Base-by-base conservation (phyloP, 2,888 invertebrate genomes). In the Girardia tigrina region DNA sequence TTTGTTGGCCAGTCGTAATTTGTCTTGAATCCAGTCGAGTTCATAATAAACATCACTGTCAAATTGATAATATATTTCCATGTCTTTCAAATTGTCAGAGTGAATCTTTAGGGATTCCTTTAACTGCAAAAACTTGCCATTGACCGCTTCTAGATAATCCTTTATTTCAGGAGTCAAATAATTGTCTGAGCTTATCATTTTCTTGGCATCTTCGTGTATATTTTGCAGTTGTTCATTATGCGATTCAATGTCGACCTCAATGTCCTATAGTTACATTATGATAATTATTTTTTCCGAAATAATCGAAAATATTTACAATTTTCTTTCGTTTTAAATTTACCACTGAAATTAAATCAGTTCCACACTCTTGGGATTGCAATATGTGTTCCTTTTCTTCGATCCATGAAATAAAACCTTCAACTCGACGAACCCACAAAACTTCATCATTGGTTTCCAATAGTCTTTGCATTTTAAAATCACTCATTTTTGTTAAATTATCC, bases 381-480 rank as follows among this genome's bases (percentile, higher is more conserved):
- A 90, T 90, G 20, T 87, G 86, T 84, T 92, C 92, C 0, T 90
- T 87, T 76, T 94, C 94, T 80, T 92, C 92, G 84, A 94, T 89
- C 94, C 95, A 97, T 16, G 88, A 87, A 80, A 91, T 90, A 82
- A 95, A 90, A 85, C 97, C 95, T 80, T 94, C 94, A 75, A 95
- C 85, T 0, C 90, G 90, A 4, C 94, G 88, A 79, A 92, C 94
- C 71, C 91, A 87, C 16, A 93, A 84, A 0, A 93, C 94, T 84
- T 83, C 82, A 79, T 84, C 91, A 84, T 93, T 91, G 0, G 94
- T 93, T 82, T 94, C 92, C 79, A 90, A 89, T 0, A 95, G 86
- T 2, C 93, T 88, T 78, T 90, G 90, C 76, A 90, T 89, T 80
- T 95, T 94, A 14, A 90, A 86, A 77, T 89, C 88, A 0, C 92